Percentiles rank a stretch among this genome's conserved stretches.
phyloP scores from a whole-genome alignment of 2,113 vertebrate species.

The Pholis gunnellus region DNA sequence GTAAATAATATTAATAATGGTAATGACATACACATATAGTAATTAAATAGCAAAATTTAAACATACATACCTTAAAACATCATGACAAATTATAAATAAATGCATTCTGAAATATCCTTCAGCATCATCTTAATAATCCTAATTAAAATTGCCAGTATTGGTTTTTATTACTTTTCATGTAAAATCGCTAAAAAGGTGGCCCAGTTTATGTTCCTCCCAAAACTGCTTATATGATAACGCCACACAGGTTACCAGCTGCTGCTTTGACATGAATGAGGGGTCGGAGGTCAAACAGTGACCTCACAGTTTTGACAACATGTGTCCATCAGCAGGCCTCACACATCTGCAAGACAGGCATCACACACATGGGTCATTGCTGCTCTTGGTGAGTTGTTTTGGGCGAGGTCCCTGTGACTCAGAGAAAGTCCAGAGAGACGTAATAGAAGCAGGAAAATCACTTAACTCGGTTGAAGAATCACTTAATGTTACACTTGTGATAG shows the following conservation, averaged over 20 bases:
- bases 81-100: background rate
- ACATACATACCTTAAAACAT: background rate
- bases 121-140: background rate
- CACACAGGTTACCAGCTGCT: slow-evolving; percentile 32
- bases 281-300: slow-evolving; percentile 58
- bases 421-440: slow-evolving; percentile 51
- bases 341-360: slow-evolving; percentile 63
- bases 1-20: background rate
- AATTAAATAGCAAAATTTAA: background rate
- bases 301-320: slow-evolving; percentile 62
- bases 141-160: background rate
- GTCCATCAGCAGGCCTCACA: slow-evolving; percentile 57
- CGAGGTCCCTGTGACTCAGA: slow-evolving; percentile 72
- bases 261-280: slow-evolving; percentile 26
- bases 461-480: slow-evolving; percentile 26
- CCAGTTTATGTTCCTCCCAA: background rate
- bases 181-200: background rate
- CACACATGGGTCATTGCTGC: slow-evolving; percentile 69
- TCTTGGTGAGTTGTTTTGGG: slow-evolving; percentile 70
- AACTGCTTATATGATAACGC: background rate
- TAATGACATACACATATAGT: background rate
- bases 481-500: slow-evolving; percentile 22
- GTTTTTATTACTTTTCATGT: background rate
- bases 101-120: background rate
- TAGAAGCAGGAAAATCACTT: slow-evolving; percentile 39